Conservation (phyloP, 1,140 invertebrate genomes). For the Lineus longissimus region DNA sequence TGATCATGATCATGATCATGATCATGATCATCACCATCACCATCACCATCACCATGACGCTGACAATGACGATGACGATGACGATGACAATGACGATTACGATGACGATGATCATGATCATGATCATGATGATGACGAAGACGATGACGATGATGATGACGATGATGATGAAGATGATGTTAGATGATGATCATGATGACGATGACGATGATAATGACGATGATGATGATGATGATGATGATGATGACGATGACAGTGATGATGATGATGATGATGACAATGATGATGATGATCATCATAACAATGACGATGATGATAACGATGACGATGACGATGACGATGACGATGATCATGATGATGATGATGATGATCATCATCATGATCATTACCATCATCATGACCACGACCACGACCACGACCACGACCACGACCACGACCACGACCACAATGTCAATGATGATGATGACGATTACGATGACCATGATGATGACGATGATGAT, state of each 20-base stretch:
- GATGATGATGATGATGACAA: not conserved
- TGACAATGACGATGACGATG: slow-evolving; percentile 11
- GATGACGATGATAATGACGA: slow-evolving; percentile 5
- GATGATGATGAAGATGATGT: slow-evolving; percentile 13
- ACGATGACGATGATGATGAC: slow-evolving; percentile 9
- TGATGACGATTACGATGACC: too few species aligned
- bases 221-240: not conserved
- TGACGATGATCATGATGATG: slow-evolving; percentile 4
- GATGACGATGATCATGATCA: too few species aligned
- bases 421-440: not conserved
- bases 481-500: too few species aligned
- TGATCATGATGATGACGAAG: too few species aligned
- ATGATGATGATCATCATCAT: slow-evolving; percentile 2
- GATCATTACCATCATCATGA: not conserved
- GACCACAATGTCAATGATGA: not conserved
- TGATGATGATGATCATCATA: too few species aligned
- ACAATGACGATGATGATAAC: too few species aligned
- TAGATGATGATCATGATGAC: too few species aligned
- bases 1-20: too few species aligned
- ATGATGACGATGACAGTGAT: not conserved
- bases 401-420: not conserved
- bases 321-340: not conserved
- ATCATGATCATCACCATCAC: too few species aligned
- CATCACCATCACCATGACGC: slow-evolving; percentile 7
- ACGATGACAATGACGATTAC: too few species aligned